Evolutionary conservation across 2,797 vertebrate genomes (phyloP).

Genomic region (Echeneis naucrates): DNA sequence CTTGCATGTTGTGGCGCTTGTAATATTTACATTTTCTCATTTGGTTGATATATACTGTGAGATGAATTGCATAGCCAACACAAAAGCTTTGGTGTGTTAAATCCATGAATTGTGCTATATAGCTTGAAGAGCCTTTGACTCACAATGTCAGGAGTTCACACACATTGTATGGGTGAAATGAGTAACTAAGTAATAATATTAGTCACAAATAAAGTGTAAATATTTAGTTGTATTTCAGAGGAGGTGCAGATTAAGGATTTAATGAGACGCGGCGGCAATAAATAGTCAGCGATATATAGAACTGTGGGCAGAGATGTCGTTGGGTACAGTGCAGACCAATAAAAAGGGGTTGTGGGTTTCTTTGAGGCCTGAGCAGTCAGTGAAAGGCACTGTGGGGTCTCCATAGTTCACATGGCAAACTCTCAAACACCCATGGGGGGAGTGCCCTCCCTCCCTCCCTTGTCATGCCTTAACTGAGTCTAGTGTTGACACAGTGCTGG

Average conservation of each 20-base stretch:
- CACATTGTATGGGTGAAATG: background rate
- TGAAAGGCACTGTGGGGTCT: conserved; percentile 88
- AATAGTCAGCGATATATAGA: conserved; percentile 64
- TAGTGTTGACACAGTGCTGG: conserved; percentile 86
- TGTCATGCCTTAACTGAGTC: conserved; percentile 83
- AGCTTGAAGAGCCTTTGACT: background rate
- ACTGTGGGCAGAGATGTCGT: conserved; percentile 65
- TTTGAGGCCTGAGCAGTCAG: conserved; percentile 83
- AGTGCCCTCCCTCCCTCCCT: conserved; percentile 72
- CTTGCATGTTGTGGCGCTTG: background rate
- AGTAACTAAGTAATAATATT: background rate
- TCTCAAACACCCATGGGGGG: conserved; percentile 78
- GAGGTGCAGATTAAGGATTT: conserved; percentile 15
- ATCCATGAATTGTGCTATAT: background rate
- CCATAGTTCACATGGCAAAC: conserved; percentile 88
- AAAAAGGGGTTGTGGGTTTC: conserved; percentile 78
- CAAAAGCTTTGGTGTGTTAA: background rate
- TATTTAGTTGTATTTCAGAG: conserved; percentile 10
- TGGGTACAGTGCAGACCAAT: conserved; percentile 80
- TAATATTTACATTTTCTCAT: background rate
- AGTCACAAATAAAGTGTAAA: background rate
- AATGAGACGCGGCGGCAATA: conserved; percentile 35
- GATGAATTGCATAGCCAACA: background rate
- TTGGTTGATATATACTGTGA: background rate
- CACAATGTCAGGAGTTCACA: conserved; percentile 7